Conservation (phyloP, 2,797 vertebrate genomes). For the Sandelia bainsii region DNA sequence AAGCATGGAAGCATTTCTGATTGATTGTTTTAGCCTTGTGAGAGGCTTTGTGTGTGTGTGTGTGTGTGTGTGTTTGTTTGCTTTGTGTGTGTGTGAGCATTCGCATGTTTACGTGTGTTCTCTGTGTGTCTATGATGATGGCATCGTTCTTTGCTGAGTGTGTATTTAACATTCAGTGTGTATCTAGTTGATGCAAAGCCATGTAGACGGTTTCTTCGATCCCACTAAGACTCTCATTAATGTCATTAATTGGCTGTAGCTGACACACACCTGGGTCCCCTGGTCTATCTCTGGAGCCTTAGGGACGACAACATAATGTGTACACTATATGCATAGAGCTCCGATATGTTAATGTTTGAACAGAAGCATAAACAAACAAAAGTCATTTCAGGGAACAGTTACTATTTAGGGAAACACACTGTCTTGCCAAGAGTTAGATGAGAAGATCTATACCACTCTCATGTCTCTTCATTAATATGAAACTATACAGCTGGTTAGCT, state of each 20-base stretch:
- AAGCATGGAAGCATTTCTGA: conserved; percentile 68
- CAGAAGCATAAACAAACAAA: neutral
- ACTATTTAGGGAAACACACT: neutral
- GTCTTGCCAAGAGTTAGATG: conserved; percentile 1
- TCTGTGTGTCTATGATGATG: conserved; percentile 30
- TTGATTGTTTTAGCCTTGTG: conserved; percentile 65
- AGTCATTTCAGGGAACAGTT: neutral
- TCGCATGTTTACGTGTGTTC: conserved; percentile 22
- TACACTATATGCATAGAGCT: conserved; percentile 17
- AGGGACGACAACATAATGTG: conserved; percentile 22
- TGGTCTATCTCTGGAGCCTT: conserved; percentile 32
- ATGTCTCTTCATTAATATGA: conserved; percentile 3
- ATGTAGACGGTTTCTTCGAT: conserved; percentile 41
- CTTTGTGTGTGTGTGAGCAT: neutral
- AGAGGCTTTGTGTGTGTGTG: conserved; percentile 41
- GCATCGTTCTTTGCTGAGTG: conserved; percentile 38
- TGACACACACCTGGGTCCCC: conserved; percentile 71
- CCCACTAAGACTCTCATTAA: conserved; percentile 62
- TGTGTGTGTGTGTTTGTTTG: neutral
- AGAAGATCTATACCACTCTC: neutral
- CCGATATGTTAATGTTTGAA: conserved; percentile 5
- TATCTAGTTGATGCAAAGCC: conserved; percentile 39
- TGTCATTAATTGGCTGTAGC: conserved; percentile 66
- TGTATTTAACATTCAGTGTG: conserved; percentile 47
- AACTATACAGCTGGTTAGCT: neutral